A percentile compares a stretch with the other conserved stretches of the same genome.
Evolutionary conservation across 2,797 vertebrate species (phyloP).

Genomic region (Staurois parvus): DNA sequence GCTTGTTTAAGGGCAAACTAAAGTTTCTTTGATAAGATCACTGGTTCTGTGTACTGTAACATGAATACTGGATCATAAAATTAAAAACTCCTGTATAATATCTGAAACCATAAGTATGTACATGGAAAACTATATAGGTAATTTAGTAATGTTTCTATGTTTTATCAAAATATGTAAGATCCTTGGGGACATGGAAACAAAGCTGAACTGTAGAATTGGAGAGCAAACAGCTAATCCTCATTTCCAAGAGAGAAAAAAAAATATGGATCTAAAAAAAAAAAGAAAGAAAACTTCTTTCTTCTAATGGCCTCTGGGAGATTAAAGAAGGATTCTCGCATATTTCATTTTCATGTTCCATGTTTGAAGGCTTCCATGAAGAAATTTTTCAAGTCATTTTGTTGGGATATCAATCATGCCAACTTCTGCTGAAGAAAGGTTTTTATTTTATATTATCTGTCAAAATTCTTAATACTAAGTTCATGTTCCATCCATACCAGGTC

Average conservation of each 20-base stretch:
- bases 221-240: constrained; percentile 12
- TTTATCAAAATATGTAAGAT: neutral
- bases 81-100: constrained; percentile 5
- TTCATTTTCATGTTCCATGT: constrained; percentile 32
- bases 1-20: neutral
- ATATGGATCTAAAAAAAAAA: constrained; percentile 6
- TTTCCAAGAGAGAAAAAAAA: constrained; percentile 17
- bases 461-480: constrained; percentile 58
- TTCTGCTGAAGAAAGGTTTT: constrained; percentile 52
- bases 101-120: constrained; percentile 22
- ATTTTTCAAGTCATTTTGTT: constrained; percentile 24
- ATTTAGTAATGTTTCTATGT: constrained; percentile 8
- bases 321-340: constrained; percentile 42
- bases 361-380: constrained; percentile 36
- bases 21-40: neutral
- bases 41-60: neutral
- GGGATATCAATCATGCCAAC: constrained; percentile 51
- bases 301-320: constrained; percentile 56
- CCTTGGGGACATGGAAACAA: constrained; percentile 10
- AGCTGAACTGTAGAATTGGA: neutral
- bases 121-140: constrained; percentile 10
- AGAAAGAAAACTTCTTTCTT: constrained; percentile 43
- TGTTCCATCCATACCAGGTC: constrained; percentile 47
- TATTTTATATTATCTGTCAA: constrained; percentile 29
- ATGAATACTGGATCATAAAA: neutral